Conservation (phyloP, 2,113 vertebrate genomes). For the Dipodomys merriami region DNA sequence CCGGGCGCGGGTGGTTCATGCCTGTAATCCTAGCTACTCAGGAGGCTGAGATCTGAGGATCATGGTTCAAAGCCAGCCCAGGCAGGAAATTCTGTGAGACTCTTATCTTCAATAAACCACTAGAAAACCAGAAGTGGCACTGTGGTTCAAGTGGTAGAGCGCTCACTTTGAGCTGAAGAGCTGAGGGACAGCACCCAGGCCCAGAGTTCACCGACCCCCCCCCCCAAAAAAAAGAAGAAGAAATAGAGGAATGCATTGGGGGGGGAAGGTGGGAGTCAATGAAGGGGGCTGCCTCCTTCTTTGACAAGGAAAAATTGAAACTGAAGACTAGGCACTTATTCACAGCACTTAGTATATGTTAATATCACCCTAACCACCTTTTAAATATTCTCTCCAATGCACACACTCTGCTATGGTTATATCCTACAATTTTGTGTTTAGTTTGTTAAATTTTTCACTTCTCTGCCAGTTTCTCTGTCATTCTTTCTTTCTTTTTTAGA, state of each 20-base stretch:
- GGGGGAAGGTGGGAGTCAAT: background rate
- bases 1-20: no score
- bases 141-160: no score
- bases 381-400: background rate
- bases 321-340: background rate
- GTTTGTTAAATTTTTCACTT: background rate
- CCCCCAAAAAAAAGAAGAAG: background rate
- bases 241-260: background rate
- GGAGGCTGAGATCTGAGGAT: no score
- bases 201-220: no score
- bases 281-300: background rate
- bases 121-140: no score
- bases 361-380: background rate
- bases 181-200: no score
- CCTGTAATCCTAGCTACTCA: no score
- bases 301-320: slow-evolving; percentile 21
- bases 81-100: no score
- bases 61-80: no score
- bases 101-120: no score
- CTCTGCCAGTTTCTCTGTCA: background rate
- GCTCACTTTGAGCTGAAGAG: no score
- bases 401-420: background rate
- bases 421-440: background rate
- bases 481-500: background rate
- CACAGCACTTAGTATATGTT: background rate